phyloP scores from a whole-genome alignment of 92 coral and sea anemone genomes.

The Actinostola sp. region DNA sequence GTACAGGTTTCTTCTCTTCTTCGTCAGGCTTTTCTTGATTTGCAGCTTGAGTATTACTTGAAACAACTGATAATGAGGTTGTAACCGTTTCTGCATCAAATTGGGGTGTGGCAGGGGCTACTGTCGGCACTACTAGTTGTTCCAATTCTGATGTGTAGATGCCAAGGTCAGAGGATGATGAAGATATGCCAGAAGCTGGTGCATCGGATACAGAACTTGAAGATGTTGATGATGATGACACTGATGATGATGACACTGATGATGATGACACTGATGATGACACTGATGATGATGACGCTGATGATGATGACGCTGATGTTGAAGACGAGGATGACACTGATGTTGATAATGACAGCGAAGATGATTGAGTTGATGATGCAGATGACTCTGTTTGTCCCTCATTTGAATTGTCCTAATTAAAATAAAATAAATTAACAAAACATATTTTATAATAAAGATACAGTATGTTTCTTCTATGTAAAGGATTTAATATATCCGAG shows the following conservation, averaged over 20 bases:
- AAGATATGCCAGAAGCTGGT: background rate
- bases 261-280: constrained; percentile 13
- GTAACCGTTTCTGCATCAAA: constrained; percentile 45
- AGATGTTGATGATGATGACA: constrained; percentile 9
- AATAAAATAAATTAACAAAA: background rate
- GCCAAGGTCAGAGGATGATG: background rate
- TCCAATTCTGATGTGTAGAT: constrained; percentile 58
- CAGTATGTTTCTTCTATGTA: no score
- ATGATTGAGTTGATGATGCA: background rate
- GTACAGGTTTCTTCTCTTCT: constrained; percentile 4
- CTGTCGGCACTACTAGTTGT: constrained; percentile 52
- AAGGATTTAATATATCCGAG: no score
- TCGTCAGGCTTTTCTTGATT: background rate
- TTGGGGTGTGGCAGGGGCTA: constrained; percentile 75
- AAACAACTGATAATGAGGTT: constrained; percentile 16
- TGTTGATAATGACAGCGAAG: background rate
- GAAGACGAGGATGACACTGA: background rate
- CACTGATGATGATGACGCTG: background rate
- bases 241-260: background rate
- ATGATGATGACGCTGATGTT: constrained; percentile 7
- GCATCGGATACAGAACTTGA: background rate
- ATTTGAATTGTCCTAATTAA: background rate
- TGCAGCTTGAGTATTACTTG: constrained; percentile 19
- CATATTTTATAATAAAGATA: no score
- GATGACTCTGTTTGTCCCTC: background rate